These are phyloP conservation scores for Pygoscelis antarcticus DNA, from an alignment of 2,113 vertebrate genomes.

Conservation along the genomic window DNA sequence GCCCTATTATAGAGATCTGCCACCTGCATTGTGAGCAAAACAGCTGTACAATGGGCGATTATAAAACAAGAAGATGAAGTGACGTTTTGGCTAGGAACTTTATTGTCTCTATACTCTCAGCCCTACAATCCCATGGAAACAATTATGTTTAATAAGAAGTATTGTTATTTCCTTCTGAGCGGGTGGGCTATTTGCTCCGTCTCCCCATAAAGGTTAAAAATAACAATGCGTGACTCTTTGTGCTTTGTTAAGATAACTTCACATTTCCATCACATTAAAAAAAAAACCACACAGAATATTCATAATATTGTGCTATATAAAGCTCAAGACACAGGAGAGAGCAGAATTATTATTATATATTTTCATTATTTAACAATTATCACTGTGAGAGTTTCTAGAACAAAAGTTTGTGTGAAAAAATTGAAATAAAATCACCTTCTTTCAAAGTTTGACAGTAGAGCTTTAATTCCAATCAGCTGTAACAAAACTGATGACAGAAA, in stretches of 20 bases:
- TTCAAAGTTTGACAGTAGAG: not conserved
- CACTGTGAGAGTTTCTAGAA: not conserved
- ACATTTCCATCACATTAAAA: not conserved
- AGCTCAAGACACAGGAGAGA: not conserved
- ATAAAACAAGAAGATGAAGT: constrained; percentile 18
- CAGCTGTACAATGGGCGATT: constrained; percentile 19
- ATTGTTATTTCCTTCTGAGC: constrained; percentile 17
- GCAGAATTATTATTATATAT: not conserved
- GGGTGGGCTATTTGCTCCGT: not conserved
- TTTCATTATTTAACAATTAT: constrained; percentile 14
- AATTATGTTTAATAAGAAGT: constrained; percentile 38
- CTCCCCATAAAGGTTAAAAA: constrained; percentile 17
- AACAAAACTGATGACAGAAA: constrained; percentile 7
- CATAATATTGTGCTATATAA: constrained; percentile 10
- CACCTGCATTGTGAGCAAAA: not conserved
- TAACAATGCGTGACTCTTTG: not conserved
- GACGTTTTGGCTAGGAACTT: not conserved
- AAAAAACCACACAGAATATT: not conserved
- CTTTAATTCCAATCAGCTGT: not conserved
- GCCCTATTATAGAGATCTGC: constrained; percentile 26
- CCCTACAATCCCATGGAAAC: constrained; percentile 46
- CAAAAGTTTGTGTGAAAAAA: not conserved
- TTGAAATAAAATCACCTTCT: not conserved
- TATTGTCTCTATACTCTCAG: constrained; percentile 13
- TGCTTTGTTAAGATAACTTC: not conserved